These are phyloP conservation scores for Dicentrarchus labrax DNA, from an alignment of 2,113 vertebrate species.

Conservation along the genomic window DNA sequence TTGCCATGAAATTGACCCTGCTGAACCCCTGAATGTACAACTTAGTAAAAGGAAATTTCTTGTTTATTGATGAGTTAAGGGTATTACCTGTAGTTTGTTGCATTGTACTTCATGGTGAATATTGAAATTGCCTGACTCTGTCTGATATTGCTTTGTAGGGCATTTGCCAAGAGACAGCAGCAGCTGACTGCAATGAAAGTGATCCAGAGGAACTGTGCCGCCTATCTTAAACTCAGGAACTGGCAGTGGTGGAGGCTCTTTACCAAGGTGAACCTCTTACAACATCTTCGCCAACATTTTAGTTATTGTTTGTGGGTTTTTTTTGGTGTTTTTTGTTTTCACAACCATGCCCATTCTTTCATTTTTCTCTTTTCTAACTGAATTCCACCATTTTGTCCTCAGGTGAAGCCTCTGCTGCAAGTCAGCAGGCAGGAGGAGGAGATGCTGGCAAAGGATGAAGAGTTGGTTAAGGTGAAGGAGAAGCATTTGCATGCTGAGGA, in stretches of 20 bases:
- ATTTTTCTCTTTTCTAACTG: background rate
- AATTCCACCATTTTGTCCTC: background rate
- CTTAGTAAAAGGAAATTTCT: background rate
- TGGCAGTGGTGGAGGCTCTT: slow-evolving; percentile 99
- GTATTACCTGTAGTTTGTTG: background rate
- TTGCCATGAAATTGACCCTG: background rate
- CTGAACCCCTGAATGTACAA: background rate
- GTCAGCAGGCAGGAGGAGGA: slow-evolving; percentile 98
- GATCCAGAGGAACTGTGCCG: slow-evolving; percentile 98
- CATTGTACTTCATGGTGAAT: background rate
- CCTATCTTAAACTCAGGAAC: slow-evolving; percentile 98
- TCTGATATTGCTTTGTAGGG: slow-evolving; percentile 79
- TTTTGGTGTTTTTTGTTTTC: no score
- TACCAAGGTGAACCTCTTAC: slow-evolving; percentile 90
- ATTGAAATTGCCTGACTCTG: background rate
- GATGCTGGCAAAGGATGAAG: slow-evolving; percentile 96
- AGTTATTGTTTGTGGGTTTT: background rate
- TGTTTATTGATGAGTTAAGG: background rate
- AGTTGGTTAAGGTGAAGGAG: slow-evolving; percentile 92
- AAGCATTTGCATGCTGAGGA: slow-evolving; percentile 90
- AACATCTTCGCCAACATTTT: background rate
- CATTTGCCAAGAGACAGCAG: slow-evolving; percentile 96
- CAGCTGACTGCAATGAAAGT: slow-evolving; percentile 98
- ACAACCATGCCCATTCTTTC: no score
- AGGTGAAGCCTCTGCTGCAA: slow-evolving; percentile 98